Evolutionary conservation across 2,797 vertebrate genomes (phyloP).

Genomic region (Channa striata): DNA sequence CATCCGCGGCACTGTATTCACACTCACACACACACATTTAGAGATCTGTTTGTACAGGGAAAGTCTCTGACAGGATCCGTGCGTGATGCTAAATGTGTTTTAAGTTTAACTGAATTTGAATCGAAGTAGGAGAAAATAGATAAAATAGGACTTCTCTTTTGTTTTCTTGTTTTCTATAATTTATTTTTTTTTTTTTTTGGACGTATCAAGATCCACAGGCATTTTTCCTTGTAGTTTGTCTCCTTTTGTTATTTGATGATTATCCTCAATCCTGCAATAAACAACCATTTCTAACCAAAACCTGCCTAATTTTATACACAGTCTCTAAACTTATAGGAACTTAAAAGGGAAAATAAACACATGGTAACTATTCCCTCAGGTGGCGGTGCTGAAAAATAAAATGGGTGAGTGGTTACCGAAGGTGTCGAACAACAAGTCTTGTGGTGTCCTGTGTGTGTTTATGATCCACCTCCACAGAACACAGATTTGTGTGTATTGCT

Average conservation of each 20-base stretch:
- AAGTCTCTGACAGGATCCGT: too few species aligned
- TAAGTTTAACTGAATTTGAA: too few species aligned
- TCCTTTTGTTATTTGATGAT: background rate
- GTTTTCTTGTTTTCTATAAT: background rate
- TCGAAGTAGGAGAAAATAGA: too few species aligned
- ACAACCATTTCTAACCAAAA: background rate
- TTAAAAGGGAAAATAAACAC: background rate
- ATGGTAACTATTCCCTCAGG: conserved; percentile 38
- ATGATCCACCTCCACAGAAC: background rate
- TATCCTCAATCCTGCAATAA: background rate
- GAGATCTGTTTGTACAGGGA: too few species aligned
- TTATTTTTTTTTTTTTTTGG: too few species aligned
- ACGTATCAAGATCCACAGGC: background rate
- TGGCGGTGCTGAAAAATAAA: conserved; percentile 68
- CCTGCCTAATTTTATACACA: background rate
- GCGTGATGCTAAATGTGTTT: too few species aligned
- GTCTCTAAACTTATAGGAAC: background rate
- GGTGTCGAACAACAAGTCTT: conserved; percentile 79
- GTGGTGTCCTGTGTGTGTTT: conserved; percentile 8
- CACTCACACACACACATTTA: too few species aligned
- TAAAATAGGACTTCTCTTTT: too few species aligned
- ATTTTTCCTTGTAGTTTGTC: background rate
- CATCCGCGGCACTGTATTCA: too few species aligned
- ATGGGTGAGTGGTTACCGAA: conserved; percentile 70
- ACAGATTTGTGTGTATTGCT: background rate